These are phyloP conservation scores for Oreochromis aureus DNA, from an alignment of 2,113 vertebrate genomes.

Conservation along the genomic window DNA sequence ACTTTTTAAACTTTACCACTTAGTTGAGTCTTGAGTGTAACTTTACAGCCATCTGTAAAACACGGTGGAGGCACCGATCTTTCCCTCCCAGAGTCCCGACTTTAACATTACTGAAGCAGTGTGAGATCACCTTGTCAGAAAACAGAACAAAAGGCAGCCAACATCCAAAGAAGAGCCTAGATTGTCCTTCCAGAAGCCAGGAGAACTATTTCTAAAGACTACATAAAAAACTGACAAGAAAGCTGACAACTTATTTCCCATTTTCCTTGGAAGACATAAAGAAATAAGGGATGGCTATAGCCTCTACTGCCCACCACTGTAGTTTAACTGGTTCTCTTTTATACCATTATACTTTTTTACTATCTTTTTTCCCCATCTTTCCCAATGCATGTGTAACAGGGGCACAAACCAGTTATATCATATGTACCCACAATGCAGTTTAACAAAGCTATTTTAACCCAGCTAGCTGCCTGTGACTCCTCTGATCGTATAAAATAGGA, in stretches of 20 bases:
- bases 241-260: background rate
- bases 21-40: background rate
- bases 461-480: background rate
- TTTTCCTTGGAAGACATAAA: background rate
- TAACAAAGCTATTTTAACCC: background rate
- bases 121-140: background rate
- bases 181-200: background rate
- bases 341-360: background rate
- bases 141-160: background rate
- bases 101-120: background rate
- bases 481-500: background rate
- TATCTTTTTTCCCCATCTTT: rapidly evolving
- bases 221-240: background rate
- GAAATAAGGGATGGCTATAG: background rate
- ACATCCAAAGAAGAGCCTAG: too few species aligned
- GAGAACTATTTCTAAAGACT: background rate
- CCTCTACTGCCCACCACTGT: background rate
- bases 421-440: background rate
- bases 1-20: background rate
- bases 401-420: background rate
- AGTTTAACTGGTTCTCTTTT: background rate
- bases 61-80: background rate
- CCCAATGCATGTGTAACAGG: background rate
- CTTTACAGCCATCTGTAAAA: background rate
- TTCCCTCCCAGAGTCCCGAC: too few species aligned